Evolutionary conservation across 2,797 vertebrate genomes (phyloP).

Genomic region (Acanthurus tractus): DNA sequence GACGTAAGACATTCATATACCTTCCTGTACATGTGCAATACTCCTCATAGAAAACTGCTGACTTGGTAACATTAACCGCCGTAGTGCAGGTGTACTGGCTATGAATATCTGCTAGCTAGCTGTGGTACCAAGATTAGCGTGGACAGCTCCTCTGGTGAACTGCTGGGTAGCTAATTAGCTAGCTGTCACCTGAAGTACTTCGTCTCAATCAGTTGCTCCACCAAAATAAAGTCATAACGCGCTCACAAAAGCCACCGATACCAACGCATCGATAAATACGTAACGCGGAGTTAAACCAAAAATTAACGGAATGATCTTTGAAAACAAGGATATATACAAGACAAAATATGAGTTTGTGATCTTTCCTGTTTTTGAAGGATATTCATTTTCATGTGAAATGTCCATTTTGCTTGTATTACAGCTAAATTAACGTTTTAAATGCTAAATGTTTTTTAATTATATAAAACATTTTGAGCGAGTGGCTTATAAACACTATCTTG

Average conservation of each 20-base stretch:
- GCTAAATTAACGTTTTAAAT: background rate
- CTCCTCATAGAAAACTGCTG: background rate
- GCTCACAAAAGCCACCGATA: background rate
- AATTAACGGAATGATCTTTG: background rate
- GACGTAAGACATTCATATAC: background rate
- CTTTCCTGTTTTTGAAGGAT: background rate
- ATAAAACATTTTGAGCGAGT: background rate
- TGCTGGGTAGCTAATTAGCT: constrained; percentile 30
- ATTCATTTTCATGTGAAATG: background rate
- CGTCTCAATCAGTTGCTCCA: background rate
- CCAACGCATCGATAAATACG: background rate
- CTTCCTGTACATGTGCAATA: too few relatives aligned
- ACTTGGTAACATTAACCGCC: background rate
- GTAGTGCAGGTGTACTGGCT: constrained; percentile 36
- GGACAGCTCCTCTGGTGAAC: background rate
- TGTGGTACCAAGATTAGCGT: background rate
- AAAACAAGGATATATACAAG: background rate
- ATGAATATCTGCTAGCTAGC: constrained; percentile 50
- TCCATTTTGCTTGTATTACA: background rate
- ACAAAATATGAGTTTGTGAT: background rate
- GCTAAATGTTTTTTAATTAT: background rate
- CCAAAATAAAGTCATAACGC: background rate
- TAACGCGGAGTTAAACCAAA: background rate
- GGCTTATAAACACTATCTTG: background rate
- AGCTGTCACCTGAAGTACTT: background rate